Conservation (phyloP, 2,888 invertebrate genomes). For the Stenodema calcarata region DNA sequence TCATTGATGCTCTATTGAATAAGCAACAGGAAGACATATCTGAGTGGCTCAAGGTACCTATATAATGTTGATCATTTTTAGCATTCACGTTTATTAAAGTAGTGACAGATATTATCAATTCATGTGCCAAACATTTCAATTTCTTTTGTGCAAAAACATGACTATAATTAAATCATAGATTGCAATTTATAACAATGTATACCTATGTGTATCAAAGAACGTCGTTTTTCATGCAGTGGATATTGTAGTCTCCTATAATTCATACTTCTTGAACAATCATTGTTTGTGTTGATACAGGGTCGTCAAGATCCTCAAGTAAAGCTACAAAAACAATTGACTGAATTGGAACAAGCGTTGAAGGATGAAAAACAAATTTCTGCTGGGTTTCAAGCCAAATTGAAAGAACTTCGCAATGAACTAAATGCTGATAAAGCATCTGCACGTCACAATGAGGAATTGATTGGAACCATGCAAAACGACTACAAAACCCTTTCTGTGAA, state of each 20-base stretch:
- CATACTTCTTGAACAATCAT: too few species aligned
- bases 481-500: constrained; percentile 63
- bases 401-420: constrained; percentile 76
- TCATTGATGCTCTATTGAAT: constrained; percentile 87
- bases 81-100: too few species aligned
- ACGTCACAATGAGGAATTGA: constrained; percentile 67
- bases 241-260: too few species aligned
- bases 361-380: constrained; percentile 79
- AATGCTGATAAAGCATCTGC: constrained; percentile 69
- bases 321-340: constrained; percentile 85
- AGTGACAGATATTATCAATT: too few species aligned
- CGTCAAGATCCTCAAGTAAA: constrained; percentile 85
- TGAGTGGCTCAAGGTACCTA: constrained; percentile 81
- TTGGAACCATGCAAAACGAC: constrained; percentile 63
- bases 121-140: too few species aligned
- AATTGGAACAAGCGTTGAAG: constrained; percentile 78
- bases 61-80: too few species aligned
- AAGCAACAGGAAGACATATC: constrained; percentile 80
- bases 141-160: too few species aligned
- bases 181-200: too few species aligned
- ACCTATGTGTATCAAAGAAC: too few species aligned
- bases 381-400: constrained; percentile 78
- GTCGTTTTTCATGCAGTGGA: too few species aligned
- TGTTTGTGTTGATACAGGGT: constrained; percentile 65
- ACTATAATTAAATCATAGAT: too few species aligned